These are phyloP conservation scores for Brachystomella parvula DNA, from an alignment of 1,140 invertebrate genomes.

Conservation along the genomic window DNA sequence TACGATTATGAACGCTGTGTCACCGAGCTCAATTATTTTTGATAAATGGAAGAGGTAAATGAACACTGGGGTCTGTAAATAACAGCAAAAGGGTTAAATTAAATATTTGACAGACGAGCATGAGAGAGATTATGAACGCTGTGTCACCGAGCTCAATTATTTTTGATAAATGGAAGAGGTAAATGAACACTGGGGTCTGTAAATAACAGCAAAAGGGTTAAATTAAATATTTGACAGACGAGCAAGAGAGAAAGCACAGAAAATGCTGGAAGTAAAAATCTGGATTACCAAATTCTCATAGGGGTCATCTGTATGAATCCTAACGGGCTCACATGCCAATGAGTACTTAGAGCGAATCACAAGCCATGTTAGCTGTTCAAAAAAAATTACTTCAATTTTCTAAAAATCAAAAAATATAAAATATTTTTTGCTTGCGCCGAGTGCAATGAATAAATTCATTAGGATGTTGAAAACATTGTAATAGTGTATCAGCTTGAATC, in stretches of 20 bases:
- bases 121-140: slow-evolving; percentile 79
- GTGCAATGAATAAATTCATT: slow-evolving; percentile 7
- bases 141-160: slow-evolving; percentile 89
- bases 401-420: not conserved
- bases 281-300: not conserved
- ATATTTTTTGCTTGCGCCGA: not conserved
- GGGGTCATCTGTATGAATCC: not conserved
- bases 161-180: slow-evolving; percentile 97
- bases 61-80: not conserved
- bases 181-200: slow-evolving; percentile 49
- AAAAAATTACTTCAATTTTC: not conserved
- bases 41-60: slow-evolving; percentile 97
- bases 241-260: not conserved
- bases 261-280: not conserved
- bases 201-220: not conserved
- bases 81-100: too few relatives aligned
- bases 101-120: not conserved
- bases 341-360: not conserved
- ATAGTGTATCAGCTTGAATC: not conserved
- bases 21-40: slow-evolving; percentile 85
- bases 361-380: not conserved
- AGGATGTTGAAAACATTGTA: slow-evolving; percentile 1
- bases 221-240: not conserved
- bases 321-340: not conserved
- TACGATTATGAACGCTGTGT: slow-evolving; percentile 85